A percentile compares a stretch with the other conserved stretches of the same genome.
phyloP scores from a whole-genome alignment of 2,888 invertebrate genomes.

The Papilio elwesi region DNA sequence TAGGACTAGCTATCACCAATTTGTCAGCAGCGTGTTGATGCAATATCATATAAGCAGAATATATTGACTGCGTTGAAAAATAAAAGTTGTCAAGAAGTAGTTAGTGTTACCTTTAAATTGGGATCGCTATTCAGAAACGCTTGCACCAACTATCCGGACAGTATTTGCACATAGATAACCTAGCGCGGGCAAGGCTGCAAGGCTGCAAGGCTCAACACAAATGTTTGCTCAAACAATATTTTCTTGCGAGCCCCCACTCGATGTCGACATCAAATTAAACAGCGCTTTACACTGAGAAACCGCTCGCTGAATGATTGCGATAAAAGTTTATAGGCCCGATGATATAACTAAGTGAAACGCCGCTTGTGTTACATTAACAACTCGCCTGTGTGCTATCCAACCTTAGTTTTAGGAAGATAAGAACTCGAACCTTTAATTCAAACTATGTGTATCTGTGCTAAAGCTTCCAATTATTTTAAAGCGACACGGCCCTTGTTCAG shows the following conservation, averaged over 20 bases:
- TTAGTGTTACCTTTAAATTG: background rate
- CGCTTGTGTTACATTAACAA: slow-evolving; percentile 39
- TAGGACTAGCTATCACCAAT: too few species aligned
- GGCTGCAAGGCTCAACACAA: slow-evolving; percentile 66
- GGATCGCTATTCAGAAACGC: slow-evolving; percentile 27
- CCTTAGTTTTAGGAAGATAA: background rate
- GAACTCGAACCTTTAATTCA: background rate
- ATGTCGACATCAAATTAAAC: slow-evolving; percentile 81
- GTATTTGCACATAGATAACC: slow-evolving; percentile 67
- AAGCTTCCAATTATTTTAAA: too few species aligned
- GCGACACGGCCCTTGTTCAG: too few species aligned
- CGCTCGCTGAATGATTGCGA: slow-evolving; percentile 66
- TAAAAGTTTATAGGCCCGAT: slow-evolving; percentile 68
- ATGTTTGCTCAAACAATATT: slow-evolving; percentile 80
- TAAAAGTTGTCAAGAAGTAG: too few species aligned
- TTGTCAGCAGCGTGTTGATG: too few species aligned
- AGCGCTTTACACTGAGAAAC: slow-evolving; percentile 65
- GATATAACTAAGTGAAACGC: slow-evolving; percentile 53
- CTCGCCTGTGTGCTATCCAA: background rate
- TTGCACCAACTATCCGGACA: slow-evolving; percentile 55
- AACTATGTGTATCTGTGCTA: too few species aligned
- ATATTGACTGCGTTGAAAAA: too few species aligned
- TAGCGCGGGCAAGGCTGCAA: slow-evolving; percentile 52
- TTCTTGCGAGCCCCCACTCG: slow-evolving; percentile 69
- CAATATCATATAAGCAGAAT: too few species aligned